Percentiles rank a stretch among this genome's conserved stretches.
Conservation (phyloP, 2,888 invertebrate genomes). For the Emmelina monodactyla region DNA sequence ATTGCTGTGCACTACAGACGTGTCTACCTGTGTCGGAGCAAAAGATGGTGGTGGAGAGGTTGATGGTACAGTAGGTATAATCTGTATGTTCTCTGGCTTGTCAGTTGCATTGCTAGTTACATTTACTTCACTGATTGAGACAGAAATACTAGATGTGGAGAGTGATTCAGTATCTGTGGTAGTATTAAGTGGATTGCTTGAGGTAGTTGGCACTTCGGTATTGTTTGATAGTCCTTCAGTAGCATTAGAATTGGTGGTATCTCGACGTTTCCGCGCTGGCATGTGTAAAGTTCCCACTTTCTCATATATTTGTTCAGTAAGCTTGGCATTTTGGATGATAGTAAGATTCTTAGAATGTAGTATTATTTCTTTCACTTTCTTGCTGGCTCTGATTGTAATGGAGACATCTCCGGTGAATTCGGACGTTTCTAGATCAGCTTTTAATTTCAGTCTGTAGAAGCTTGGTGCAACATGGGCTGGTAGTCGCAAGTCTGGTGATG, state of each 20-base stretch:
- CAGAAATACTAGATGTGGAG: conserved; percentile 13
- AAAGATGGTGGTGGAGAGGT: conserved; percentile 1
- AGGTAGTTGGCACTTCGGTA: background rate
- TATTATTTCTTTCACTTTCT: conserved; percentile 43
- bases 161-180: conserved; percentile 11
- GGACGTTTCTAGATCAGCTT: conserved; percentile 53
- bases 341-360: conserved; percentile 60
- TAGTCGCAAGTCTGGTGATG: conserved; percentile 42
- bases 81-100: conserved; percentile 13
- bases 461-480: conserved; percentile 58
- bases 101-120: conserved; percentile 7
- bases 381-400: conserved; percentile 50
- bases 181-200: conserved; percentile 6
- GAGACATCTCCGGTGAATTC: conserved; percentile 47
- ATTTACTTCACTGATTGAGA: conserved; percentile 2
- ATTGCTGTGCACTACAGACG: conserved; percentile 45
- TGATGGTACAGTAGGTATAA: conserved; percentile 10
- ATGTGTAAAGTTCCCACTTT: conserved; percentile 30
- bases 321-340: conserved; percentile 36
- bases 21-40: conserved; percentile 21
- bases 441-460: conserved; percentile 65
- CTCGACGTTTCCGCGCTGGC: conserved; percentile 27
- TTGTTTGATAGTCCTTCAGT: background rate
- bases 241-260: conserved; percentile 5
- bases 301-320: conserved; percentile 55